Conservation (phyloP, 2,113 vertebrate species). For the Phylloscopus whistleri region DNA sequence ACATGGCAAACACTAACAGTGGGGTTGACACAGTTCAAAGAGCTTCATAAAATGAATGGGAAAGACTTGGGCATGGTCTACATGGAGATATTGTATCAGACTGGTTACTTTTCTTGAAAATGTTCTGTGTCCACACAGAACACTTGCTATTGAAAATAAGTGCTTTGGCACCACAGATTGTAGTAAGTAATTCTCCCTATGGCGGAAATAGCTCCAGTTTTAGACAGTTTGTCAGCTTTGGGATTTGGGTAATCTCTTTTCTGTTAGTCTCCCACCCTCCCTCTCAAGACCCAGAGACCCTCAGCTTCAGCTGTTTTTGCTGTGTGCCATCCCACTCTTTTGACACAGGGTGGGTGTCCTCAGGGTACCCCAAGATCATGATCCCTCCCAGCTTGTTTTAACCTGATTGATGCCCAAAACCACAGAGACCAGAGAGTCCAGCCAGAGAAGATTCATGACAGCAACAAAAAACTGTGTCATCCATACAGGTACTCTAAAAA, state of each 20-base stretch:
- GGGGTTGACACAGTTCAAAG: slow-evolving; percentile 48
- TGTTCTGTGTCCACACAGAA: not conserved
- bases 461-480: not conserved
- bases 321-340: not conserved
- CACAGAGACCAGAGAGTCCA: not conserved
- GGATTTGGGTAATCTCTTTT: not conserved
- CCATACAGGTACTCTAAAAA: not conserved
- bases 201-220: not conserved
- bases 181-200: not conserved
- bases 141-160: not conserved
- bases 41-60: not conserved
- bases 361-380: not conserved
- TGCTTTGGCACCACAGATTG: not conserved
- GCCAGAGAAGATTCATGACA: not conserved
- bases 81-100: not conserved
- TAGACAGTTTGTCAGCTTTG: not conserved
- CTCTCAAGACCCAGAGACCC: not conserved
- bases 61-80: not conserved
- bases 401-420: not conserved
- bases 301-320: not conserved
- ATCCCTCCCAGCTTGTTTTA: not conserved
- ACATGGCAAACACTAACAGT: slow-evolving; percentile 41
- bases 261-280: not conserved
- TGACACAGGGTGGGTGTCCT: not conserved
- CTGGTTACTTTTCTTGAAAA: not conserved